A percentile compares a stretch with the other conserved stretches of the same genome.
Evolutionary conservation across 2,113 vertebrate genomes (phyloP).

Genomic region (Psettodes erumei): DNA sequence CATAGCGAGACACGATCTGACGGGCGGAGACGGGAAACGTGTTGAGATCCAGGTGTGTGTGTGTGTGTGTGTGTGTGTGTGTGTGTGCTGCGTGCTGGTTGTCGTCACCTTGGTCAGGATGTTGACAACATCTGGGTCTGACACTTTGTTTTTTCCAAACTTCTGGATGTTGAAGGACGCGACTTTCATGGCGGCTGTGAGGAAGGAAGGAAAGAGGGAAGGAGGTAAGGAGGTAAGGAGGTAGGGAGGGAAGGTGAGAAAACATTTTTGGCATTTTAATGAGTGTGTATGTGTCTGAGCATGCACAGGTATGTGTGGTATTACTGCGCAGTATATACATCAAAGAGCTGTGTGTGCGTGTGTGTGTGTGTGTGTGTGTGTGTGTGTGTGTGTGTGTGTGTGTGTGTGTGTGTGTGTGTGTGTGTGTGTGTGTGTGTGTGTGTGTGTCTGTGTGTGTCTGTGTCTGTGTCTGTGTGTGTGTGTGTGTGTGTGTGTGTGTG

Average conservation of each 20-base stretch:
- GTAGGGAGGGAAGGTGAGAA: no score
- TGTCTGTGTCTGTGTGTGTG: no score
- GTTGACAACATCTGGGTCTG: slow-evolving; percentile 53
- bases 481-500: no score
- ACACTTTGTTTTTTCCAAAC: slow-evolving; percentile 76
- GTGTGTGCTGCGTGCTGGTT: neutral
- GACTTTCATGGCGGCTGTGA: slow-evolving; percentile 75
- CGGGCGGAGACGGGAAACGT: neutral
- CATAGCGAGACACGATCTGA: slow-evolving; percentile 83
- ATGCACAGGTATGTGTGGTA: neutral
- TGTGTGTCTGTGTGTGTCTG: no score
- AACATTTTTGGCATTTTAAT: neutral
- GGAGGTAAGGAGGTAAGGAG: no score
- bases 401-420: no score
- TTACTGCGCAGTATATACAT: neutral
- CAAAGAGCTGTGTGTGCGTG: neutral
- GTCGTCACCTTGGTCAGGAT: slow-evolving; percentile 68
- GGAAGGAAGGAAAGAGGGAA: neutral
- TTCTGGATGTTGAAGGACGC: slow-evolving; percentile 79
- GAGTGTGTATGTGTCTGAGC: neutral
- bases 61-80: neutral
- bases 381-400: no score
- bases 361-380: no score
- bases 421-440: no score
- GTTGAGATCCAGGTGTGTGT: neutral